phyloP scores from a whole-genome alignment of 2,888 invertebrate genomes.

The Lochmaea crataegi region DNA sequence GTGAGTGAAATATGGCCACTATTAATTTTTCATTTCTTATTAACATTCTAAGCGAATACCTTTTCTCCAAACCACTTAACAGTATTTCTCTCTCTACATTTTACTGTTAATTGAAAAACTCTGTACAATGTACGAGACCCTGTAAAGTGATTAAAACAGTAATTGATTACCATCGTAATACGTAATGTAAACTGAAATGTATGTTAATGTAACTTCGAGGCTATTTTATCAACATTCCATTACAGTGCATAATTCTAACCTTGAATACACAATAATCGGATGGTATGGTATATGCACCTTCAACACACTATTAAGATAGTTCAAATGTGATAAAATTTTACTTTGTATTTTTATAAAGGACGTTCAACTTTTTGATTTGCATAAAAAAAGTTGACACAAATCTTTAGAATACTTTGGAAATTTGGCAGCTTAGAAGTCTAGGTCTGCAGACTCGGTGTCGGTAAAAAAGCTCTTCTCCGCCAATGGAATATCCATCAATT shows the following conservation, averaged over 20 bases:
- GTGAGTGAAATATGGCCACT: too few relatives aligned
- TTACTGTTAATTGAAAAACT: background rate
- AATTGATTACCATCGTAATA: conserved; percentile 24
- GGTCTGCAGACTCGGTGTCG: too few relatives aligned
- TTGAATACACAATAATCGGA: conserved; percentile 17
- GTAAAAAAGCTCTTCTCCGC: too few relatives aligned
- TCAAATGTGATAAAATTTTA: too few relatives aligned
- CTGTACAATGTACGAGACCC: background rate
- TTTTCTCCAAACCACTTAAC: background rate
- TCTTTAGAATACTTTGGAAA: too few relatives aligned
- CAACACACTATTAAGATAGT: background rate
- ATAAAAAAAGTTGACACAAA: too few relatives aligned
- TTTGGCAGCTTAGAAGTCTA: too few relatives aligned
- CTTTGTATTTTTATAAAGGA: too few relatives aligned
- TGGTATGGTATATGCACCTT: conserved; percentile 9
- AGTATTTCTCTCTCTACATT: background rate
- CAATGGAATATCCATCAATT: too few relatives aligned
- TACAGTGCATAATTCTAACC: conserved; percentile 26
- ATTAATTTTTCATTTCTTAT: background rate
- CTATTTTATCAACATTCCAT: conserved; percentile 31
- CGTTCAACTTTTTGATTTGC: too few relatives aligned
- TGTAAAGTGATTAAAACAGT: conserved; percentile 2
- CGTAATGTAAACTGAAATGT: conserved; percentile 24
- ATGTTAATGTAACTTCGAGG: conserved; percentile 29
- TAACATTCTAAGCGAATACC: background rate